A percentile compares a stretch with the other conserved stretches of the same genome.
Evolutionary conservation across 2,113 vertebrate species (phyloP).

Genomic region (Mobula birostris): DNA sequence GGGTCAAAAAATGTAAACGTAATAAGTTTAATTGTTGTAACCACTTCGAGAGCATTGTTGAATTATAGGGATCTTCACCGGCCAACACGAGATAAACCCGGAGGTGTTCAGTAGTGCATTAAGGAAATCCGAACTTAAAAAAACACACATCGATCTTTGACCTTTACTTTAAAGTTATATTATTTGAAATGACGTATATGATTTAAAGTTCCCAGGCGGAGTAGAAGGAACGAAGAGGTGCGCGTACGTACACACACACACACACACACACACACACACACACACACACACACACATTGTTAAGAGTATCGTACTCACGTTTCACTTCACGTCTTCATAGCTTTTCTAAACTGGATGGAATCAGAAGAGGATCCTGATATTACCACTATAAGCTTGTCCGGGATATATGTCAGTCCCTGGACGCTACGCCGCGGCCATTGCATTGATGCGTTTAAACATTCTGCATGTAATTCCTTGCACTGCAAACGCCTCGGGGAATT

Average conservation of each 20-base stretch:
- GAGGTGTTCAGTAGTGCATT: too few relatives aligned
- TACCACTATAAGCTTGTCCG: background rate
- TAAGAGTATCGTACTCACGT: background rate
- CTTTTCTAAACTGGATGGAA: background rate
- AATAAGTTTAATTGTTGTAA: background rate
- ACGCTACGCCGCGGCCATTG: slow-evolving; percentile 10
- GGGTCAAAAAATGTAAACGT: background rate
- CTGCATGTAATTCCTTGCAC: slow-evolving; percentile 23
- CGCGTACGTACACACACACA: too few relatives aligned
- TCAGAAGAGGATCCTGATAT: background rate
- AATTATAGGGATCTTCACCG: background rate
- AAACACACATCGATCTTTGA: background rate
- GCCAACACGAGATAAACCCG: background rate
- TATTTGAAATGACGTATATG: background rate
- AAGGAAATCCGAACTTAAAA: background rate
- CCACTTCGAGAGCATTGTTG: background rate
- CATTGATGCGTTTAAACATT: slow-evolving; percentile 8
- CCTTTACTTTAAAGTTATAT: background rate
- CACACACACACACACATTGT: background rate
- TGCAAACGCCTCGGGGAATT: slow-evolving; percentile 20
- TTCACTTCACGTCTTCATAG: slow-evolving; percentile 1
- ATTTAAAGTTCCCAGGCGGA: background rate
- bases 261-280: background rate
- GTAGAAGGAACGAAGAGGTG: background rate
- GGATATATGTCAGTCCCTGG: background rate